Evolutionary conservation across 2,888 invertebrate genomes (phyloP), one percentile per base, ranked within the genome.

Genomic region (Epinotia bilunana): DNA sequence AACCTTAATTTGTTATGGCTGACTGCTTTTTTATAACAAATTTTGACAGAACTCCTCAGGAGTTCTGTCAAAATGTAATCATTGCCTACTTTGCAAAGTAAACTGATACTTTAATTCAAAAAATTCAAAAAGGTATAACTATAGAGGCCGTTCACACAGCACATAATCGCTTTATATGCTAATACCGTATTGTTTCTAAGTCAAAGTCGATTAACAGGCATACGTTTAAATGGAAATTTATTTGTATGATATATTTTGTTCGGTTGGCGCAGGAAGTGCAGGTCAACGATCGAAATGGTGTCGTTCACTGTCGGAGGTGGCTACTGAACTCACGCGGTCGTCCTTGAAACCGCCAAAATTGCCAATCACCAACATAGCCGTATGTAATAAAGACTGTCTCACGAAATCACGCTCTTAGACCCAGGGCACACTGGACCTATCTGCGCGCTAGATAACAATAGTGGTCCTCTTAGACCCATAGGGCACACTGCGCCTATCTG

Each of bases 251-350:
- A 81, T 85, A 83, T 89, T 86, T 85, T 86, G 86, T 86, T 90
- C 82, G 83, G 87, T 83, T 86, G 83, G 86, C 89, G 86, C 91
- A 93, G 92, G 92, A 92, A 93, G 87, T 86, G 83, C 84, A 86
- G 93, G 91, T 94, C 93, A 93, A 93, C 84, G 93, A 83, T 87
- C 93, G 86, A 86, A 91, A 89, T 92, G 89, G 89, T 93, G 93
- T 92, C 92, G 84, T 92, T 93, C 90, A 90, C 91, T 84, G 91
- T 84, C 83, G 87, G 87, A 90, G 89, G 90, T 90, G 91, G 91
- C 89, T 90, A 91, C 92, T 90, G 91, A 93, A 93, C 94, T 87
- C 89, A 83, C 83, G 87, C 84, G 86, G 92, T 84, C 85, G 94
- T 92, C 94, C 94, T 94, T 94, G 94, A 90, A 88, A 83, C 83